Base-by-base conservation (phyloP, 2,797 vertebrate genomes). In the Karalla daura region DNA sequence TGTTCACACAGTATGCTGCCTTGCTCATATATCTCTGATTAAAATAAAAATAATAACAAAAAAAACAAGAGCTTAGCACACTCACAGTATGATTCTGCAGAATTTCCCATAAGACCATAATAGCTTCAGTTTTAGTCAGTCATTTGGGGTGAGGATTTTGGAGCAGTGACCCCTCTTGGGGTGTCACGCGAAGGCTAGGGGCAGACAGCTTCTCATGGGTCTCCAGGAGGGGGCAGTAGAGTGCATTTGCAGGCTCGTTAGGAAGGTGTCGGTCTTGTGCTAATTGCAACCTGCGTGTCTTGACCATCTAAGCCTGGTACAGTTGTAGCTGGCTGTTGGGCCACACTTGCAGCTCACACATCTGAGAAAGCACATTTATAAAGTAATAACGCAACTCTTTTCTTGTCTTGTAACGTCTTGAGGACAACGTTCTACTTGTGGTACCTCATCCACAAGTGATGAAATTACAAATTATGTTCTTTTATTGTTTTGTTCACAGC, bases 211-310 rank as follows among this genome's bases (percentile, higher is more conserved):
- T 75, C 46, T 70, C 43, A 25, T 62, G 33, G 2, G 7, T 52
- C 47, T 55, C 81, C 88, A 86, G 65, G 40, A 71, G 86, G 77
- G 63, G 80, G 81, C 80, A 64, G 61, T 61, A 53, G 62, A 74
- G 62, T 18, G 25, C 5, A 44, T 69, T 46, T 54, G 39, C 36
- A 25, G 44, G 20, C 56, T 76, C 49, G 63, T 81, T 78, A 80
- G 44, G 24, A 20, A 40, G 40, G 43, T 5, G 27, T 66, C 78
- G 15, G 32, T 60, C 37, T 70, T 74, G 61, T 65, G 27, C 47
- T 30, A 53, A 47, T 32, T 11, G 32, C 1, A 68, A 43, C 33
- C 52, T 50, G 3, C 27, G 10, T 43, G 43, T 44, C 7, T 17
- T 50, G 15, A 24, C 41, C 3, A 30, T 46, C 13, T 55, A 45